Base-by-base conservation (phyloP, 1,140 invertebrate genomes). In the Macrotrachela quadricornifera region DNA sequence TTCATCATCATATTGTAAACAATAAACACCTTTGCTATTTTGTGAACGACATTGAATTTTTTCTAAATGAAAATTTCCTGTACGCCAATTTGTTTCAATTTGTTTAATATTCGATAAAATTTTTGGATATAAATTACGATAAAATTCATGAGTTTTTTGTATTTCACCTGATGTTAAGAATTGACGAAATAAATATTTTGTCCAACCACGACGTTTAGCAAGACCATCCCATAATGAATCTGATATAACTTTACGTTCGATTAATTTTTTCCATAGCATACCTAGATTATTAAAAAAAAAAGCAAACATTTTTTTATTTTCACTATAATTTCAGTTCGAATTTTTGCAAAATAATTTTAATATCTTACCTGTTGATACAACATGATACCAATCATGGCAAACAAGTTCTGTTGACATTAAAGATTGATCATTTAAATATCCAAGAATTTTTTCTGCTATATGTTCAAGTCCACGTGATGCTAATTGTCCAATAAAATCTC, bases 31-130 rank as follows among this genome's bases (percentile, higher is more conserved):
- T 76, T 94, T 95, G 50, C 68, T 72, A 14, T 72, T 95, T 69
- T 97, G 91, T 52, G 87, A 94, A 47, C 85, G 78, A 71, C 92
- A 99, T 68, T 97, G 95, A 67, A 99, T 99, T 64, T 87, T 78
- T 71, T 94, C 85, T 58, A 97, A 74, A 63, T 85, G 88, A 64
- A 95, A 90, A 55, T 82, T 77, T 8, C 94, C 94, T 72, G 81
- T 86, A 61, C 84, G 75, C 94, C 94, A 99, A 69, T 97, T 99
- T 62, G 83, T 85, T 71, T 97, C 90, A 72, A 97, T 94, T 62
- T 81, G 87, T 68, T 90, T 62, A 40, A 70, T 71, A 56, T 62
- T 59, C 55, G 54, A 39, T 50, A 57, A 57, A 54, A 45, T 51
- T 11, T 47, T 50, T 40, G 42, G 44, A 39, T 49, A 57, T 15